phyloP scores from a whole-genome alignment of 2,797 vertebrate genomes.

The Gobio occitaniae region DNA sequence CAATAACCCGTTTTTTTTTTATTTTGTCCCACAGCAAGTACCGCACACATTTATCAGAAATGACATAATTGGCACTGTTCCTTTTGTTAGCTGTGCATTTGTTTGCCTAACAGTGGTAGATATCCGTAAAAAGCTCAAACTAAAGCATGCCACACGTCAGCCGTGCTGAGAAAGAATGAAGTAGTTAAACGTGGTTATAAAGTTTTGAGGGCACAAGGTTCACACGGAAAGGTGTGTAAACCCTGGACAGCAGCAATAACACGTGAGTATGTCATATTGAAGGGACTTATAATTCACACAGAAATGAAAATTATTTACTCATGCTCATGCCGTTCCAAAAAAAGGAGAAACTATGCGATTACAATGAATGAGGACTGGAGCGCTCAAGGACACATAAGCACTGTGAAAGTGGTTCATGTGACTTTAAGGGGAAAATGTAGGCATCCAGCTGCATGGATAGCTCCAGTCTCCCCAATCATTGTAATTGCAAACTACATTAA shows the following conservation, averaged over 20 bases:
- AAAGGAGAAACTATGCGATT: background rate
- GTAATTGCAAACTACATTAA: background rate
- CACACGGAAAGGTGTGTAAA: slow-evolving; percentile 25
- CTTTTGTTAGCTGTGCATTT: slow-evolving; percentile 3
- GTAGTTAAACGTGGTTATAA: slow-evolving; percentile 1
- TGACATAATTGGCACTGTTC: background rate
- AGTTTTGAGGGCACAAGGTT: background rate
- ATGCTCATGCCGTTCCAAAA: background rate
- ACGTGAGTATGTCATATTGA: background rate
- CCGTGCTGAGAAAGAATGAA: background rate
- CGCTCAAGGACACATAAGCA: background rate
- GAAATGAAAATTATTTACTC: slow-evolving; percentile 3
- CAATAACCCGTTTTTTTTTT: background rate
- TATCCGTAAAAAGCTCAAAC: slow-evolving; percentile 1
- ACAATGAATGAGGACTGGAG: background rate
- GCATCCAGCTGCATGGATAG: background rate
- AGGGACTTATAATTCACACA: slow-evolving; percentile 4
- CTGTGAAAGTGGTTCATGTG: background rate
- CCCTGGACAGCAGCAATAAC: background rate
- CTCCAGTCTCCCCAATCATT: background rate
- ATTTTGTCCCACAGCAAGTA: background rate
- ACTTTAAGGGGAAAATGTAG: background rate
- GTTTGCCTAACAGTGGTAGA: background rate
- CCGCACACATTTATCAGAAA: background rate
- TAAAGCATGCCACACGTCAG: slow-evolving; percentile 19